A percentile compares a stretch with the other conserved stretches of the same genome.
Evolutionary conservation across 2,113 vertebrate species (phyloP).

Genomic region (Pteruthius melanotis): DNA sequence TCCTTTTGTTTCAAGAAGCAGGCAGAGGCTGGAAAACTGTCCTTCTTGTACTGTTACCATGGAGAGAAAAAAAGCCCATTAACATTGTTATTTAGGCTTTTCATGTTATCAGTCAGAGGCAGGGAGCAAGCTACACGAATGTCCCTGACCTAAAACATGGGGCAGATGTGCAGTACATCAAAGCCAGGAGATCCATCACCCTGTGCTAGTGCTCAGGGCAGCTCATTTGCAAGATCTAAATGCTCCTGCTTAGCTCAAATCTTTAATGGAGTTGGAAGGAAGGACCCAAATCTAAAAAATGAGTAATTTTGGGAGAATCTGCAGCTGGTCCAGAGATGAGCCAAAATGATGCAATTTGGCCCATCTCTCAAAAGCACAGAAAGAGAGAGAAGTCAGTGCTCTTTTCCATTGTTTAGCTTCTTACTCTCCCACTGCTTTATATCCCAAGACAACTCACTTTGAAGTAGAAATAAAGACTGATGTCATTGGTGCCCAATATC

Average conservation of each 20-base stretch:
- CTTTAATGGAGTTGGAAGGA: background rate
- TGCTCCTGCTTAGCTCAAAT: background rate
- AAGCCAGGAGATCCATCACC: background rate
- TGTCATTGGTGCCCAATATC: background rate
- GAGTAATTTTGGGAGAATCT: background rate
- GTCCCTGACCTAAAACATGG: background rate
- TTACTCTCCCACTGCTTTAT: background rate
- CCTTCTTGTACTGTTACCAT: conserved; percentile 10
- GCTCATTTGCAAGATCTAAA: background rate
- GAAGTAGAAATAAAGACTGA: background rate
- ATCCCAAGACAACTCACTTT: background rate
- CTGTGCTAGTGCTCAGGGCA: background rate
- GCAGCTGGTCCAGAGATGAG: background rate
- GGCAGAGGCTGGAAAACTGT: background rate
- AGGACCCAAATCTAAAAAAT: background rate
- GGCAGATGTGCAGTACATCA: background rate
- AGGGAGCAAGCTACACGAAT: background rate
- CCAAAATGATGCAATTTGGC: background rate
- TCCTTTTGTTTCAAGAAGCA: background rate
- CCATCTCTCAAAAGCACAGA: background rate
- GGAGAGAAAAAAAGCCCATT: conserved; percentile 15
- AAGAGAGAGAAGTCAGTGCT: background rate
- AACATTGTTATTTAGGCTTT: background rate
- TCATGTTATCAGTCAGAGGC: conserved; percentile 5
- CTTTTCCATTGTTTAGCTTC: background rate